These are phyloP conservation scores for Thalassarche chlororhynchos DNA, from an alignment of 2,113 vertebrate genomes.

Conservation along the genomic window DNA sequence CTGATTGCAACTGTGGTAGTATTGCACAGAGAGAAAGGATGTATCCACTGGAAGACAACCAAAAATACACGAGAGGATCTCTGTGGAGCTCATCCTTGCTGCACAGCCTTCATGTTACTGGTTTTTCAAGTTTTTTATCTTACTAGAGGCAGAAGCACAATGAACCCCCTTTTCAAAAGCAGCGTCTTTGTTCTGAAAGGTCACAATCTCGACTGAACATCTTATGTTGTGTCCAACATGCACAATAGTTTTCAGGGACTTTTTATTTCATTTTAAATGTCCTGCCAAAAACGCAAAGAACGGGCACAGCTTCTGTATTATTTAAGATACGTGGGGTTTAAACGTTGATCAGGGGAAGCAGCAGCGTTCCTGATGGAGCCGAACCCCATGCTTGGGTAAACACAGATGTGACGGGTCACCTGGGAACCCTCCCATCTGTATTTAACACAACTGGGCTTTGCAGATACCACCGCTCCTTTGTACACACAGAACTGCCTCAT, in stretches of 20 bases:
- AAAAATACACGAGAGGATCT: not conserved
- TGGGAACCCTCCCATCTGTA: not conserved
- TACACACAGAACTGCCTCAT: not conserved
- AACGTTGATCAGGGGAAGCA: not conserved
- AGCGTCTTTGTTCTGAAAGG: conserved; percentile 34
- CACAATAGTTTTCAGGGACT: not conserved
- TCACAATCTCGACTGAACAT: not conserved
- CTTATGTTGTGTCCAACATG: not conserved
- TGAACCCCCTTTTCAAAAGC: conserved; percentile 6
- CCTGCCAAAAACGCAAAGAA: conserved; percentile 12
- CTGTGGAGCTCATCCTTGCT: not conserved
- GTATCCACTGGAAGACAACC: conserved; percentile 5
- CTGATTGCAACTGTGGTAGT: conserved; percentile 19
- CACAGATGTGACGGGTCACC: not conserved
- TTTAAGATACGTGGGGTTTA: not conserved
- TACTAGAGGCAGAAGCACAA: conserved; percentile 25
- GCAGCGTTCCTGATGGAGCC: not conserved
- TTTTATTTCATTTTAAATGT: not conserved
- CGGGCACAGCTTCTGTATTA: not conserved
- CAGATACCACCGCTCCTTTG: not conserved
- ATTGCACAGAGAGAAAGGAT: not conserved
- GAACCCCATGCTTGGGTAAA: not conserved
- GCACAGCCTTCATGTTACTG: not conserved
- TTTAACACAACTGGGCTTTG: not conserved
- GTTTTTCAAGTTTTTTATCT: conserved; percentile 31